Percentiles rank a stretch among this genome's conserved stretches.
phyloP scores from a whole-genome alignment of 2,797 vertebrate species.

The Tamandua tetradactyla region DNA sequence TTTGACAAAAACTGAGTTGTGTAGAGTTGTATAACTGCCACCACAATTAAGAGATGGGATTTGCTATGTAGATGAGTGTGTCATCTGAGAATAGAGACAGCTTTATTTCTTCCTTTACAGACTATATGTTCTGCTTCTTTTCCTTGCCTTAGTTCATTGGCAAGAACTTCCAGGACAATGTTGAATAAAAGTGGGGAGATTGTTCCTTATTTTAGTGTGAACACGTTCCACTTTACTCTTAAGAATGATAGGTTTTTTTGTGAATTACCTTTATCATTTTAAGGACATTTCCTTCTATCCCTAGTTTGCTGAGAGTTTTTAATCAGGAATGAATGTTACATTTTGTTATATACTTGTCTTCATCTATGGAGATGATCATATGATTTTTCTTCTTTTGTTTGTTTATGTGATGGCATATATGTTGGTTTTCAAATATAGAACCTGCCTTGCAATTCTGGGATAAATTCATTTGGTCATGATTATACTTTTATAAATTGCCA shows the following conservation, averaged over 20 bases:
- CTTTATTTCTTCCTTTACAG: not conserved
- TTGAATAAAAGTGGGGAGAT: not conserved
- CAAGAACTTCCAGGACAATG: not conserved
- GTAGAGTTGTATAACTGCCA: not conserved
- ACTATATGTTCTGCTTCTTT: not conserved
- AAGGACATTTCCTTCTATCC: no score
- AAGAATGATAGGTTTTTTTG: no score
- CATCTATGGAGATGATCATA: not conserved
- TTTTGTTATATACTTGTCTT: not conserved
- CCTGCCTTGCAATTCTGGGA: not conserved
- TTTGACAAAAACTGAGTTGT: not conserved
- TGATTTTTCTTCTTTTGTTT: not conserved
- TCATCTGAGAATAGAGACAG: not conserved
- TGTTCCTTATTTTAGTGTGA: not conserved
- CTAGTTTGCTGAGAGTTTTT: not conserved
- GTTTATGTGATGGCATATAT: accelerated
- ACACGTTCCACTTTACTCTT: not conserved
- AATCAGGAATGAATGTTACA: not conserved
- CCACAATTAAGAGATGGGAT: no score
- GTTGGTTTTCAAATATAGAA: not conserved
- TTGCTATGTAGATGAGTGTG: accelerated
- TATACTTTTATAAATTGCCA: not conserved
- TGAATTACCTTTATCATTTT: not conserved
- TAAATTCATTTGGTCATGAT: not conserved
- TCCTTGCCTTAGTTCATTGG: no score